Evolutionary conservation across 2,888 invertebrate genomes (phyloP).

Genomic region (Aromia moschata): DNA sequence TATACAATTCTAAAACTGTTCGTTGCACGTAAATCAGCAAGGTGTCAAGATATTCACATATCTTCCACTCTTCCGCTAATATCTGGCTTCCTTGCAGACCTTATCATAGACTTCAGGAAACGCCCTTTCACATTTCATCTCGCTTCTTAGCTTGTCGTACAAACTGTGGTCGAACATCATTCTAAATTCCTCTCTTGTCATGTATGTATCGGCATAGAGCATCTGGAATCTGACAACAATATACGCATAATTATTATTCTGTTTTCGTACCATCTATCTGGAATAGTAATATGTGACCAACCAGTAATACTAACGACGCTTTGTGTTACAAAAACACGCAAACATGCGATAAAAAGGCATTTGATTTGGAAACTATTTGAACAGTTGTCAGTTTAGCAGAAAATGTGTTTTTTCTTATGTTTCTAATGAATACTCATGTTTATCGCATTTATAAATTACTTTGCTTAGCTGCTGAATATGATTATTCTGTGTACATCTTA

Average conservation of each 20-base stretch:
- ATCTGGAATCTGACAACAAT: conserved; percentile 73
- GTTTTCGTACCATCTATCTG: conserved; percentile 12
- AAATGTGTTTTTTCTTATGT: too few relatives aligned
- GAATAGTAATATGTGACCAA: conserved; percentile 16
- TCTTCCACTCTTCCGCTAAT: conserved; percentile 55
- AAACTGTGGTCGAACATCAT: conserved; percentile 82
- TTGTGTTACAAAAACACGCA: neutral
- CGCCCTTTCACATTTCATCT: conserved; percentile 72
- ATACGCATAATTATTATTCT: conserved; percentile 18
- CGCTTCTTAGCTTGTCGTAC: conserved; percentile 73
- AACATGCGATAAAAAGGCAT: conserved; percentile 11
- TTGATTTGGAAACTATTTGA: too few relatives aligned
- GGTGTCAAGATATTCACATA: too few relatives aligned
- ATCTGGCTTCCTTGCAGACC: conserved; percentile 68
- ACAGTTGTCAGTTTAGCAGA: too few relatives aligned
- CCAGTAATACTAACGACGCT: conserved; percentile 4
- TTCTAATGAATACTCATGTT: too few relatives aligned
- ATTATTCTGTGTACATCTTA: too few relatives aligned
- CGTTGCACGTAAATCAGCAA: too few relatives aligned
- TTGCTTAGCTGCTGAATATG: too few relatives aligned
- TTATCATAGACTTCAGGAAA: conserved; percentile 87
- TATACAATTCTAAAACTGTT: too few relatives aligned
- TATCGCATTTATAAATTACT: too few relatives aligned
- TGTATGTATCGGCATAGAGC: conserved; percentile 85
- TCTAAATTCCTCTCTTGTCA: conserved; percentile 77